Evolutionary conservation across 2,113 vertebrate genomes (phyloP).

Genomic region (Mungos mungo): DNA sequence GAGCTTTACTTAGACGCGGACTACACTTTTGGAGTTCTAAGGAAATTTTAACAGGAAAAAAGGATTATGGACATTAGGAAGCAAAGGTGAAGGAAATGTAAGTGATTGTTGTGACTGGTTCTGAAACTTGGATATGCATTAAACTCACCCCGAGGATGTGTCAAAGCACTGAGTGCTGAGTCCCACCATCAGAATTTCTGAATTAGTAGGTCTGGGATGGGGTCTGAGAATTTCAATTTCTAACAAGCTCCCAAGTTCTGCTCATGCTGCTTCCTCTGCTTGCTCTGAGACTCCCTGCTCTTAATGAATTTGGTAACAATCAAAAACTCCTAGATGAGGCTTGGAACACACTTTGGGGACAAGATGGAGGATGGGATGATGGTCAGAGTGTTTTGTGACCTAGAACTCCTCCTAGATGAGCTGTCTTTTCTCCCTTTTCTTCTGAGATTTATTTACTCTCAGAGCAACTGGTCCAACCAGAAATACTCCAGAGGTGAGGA

Average conservation of each 20-base stretch:
- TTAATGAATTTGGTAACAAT: neutral
- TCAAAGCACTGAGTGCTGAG: neutral
- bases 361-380: neutral
- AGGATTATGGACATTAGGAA: neutral
- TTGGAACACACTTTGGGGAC: neutral
- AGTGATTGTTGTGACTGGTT: neutral
- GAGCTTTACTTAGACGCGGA: neutral
- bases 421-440: neutral
- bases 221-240: neutral
- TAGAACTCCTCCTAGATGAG: neutral
- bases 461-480: neutral
- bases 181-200: neutral
- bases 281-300: neutral
- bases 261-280: neutral
- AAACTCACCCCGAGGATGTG: neutral
- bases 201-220: neutral
- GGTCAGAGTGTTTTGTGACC: neutral
- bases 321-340: neutral
- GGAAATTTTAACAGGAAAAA: neutral
- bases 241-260: neutral
- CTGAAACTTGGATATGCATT: neutral
- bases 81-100: neutral
- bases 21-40: neutral
- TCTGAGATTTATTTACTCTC: neutral
- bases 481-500: neutral